phyloP scores from a whole-genome alignment of 2,113 vertebrate species.

The Blennius ocellaris region DNA sequence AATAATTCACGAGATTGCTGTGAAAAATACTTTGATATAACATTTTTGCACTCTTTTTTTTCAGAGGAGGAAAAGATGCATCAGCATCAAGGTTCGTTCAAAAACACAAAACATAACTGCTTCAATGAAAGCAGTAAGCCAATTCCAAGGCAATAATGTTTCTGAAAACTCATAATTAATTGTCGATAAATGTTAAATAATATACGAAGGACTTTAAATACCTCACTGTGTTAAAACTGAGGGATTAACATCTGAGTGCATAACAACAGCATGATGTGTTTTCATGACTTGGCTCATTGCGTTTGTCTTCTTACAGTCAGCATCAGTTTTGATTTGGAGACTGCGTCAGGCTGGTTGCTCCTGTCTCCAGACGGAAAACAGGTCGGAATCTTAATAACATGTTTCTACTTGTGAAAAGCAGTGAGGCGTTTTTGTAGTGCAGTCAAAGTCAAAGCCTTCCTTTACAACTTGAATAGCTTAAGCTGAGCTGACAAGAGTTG shows the following conservation, averaged over 20 bases:
- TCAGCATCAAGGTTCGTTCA: conserved; percentile 54
- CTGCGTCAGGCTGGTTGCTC: conserved; percentile 67
- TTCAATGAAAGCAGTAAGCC: too few species aligned
- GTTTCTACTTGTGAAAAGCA: too few species aligned
- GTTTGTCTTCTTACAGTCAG: conserved; percentile 42
- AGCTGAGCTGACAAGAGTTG: too few species aligned
- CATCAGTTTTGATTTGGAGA: conserved; percentile 69
- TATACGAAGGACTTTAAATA: too few species aligned
- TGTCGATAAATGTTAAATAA: too few species aligned
- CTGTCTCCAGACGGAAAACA: conserved; percentile 68
- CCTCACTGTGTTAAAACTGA: too few species aligned
- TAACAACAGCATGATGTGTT: not conserved
- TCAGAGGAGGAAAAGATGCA: conserved; percentile 44
- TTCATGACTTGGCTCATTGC: not conserved
- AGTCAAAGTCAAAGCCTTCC: too few species aligned
- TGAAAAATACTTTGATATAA: not conserved
- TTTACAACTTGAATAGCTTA: too few species aligned
- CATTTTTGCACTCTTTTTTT: not conserved
- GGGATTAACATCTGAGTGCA: not conserved
- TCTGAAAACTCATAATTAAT: too few species aligned
- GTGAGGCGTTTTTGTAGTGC: too few species aligned
- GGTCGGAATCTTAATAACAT: conserved; percentile 1
- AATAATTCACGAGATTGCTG: not conserved
- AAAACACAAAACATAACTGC: too few species aligned
- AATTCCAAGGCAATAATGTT: too few species aligned